Evolutionary conservation across 2,113 vertebrate species (phyloP).

Genomic region (Casuarius casuarius): DNA sequence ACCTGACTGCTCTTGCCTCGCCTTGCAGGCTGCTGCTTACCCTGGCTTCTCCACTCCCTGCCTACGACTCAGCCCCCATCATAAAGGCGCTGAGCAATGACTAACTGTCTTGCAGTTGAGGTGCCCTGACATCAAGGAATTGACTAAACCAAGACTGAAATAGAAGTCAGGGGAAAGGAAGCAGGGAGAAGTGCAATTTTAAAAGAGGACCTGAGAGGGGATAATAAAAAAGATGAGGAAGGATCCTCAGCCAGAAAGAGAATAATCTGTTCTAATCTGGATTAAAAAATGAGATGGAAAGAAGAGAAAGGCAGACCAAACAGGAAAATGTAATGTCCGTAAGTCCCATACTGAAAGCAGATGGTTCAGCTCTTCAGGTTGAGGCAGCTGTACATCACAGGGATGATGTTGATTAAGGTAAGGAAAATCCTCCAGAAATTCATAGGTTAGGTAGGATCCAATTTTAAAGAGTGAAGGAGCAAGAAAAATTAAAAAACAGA

Average conservation of each 20-base stretch:
- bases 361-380: neutral
- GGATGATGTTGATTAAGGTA: neutral
- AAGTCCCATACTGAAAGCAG: neutral
- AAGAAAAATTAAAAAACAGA: neutral
- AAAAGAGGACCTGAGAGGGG: neutral
- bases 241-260: neutral
- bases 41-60: neutral
- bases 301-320: neutral
- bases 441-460: neutral
- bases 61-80: neutral
- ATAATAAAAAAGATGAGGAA: neutral
- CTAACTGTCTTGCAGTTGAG: neutral
- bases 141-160: neutral
- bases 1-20: fast-evolving
- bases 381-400: neutral
- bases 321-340: too few species aligned
- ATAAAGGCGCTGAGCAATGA: neutral
- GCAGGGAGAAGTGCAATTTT: neutral
- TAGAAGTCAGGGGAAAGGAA: neutral
- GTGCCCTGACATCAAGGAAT: too few species aligned
- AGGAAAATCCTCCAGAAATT: neutral
- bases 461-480: neutral
- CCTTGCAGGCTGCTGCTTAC: neutral
- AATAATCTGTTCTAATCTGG: neutral
- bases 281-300: neutral